Conservation (phyloP, 2,797 vertebrate genomes). For the Gymnopithys bicolor region DNA sequence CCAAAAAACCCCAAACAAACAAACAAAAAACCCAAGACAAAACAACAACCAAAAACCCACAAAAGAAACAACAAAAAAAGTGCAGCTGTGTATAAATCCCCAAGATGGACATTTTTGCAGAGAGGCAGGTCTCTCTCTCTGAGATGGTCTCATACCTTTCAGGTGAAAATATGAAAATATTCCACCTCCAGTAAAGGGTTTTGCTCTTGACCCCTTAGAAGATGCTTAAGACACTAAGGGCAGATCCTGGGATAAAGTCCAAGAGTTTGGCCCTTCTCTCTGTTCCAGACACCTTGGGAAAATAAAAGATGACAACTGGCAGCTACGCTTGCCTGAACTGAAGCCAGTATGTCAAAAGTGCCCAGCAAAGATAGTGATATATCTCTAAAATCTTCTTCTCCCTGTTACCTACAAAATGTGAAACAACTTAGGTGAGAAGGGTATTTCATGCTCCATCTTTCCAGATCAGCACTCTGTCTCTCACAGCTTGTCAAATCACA, state of each 20-base stretch:
- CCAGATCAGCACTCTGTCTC: background rate
- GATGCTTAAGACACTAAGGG: background rate
- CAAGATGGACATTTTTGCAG: background rate
- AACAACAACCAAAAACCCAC: background rate
- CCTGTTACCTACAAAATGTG: background rate
- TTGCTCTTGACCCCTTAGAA: background rate
- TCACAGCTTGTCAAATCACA: conserved; percentile 57
- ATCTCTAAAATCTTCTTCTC: background rate
- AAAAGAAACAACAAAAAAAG: background rate
- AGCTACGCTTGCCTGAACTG: background rate
- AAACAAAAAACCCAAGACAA: background rate
- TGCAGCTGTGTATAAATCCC: background rate
- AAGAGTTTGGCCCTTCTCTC: background rate
- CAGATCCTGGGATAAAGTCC: background rate
- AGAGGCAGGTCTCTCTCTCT: background rate
- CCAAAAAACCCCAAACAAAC: background rate
- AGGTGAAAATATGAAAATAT: background rate
- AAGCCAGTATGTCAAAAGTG: background rate
- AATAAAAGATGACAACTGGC: background rate
- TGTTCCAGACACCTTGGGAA: background rate
- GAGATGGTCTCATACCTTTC: background rate
- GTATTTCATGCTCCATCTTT: conserved; percentile 59
- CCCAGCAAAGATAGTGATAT: background rate
- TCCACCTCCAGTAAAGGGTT: background rate
- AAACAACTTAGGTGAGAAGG: background rate